Base-by-base conservation (phyloP, 2,888 invertebrate species). In the Strigamia crassipes region DNA sequence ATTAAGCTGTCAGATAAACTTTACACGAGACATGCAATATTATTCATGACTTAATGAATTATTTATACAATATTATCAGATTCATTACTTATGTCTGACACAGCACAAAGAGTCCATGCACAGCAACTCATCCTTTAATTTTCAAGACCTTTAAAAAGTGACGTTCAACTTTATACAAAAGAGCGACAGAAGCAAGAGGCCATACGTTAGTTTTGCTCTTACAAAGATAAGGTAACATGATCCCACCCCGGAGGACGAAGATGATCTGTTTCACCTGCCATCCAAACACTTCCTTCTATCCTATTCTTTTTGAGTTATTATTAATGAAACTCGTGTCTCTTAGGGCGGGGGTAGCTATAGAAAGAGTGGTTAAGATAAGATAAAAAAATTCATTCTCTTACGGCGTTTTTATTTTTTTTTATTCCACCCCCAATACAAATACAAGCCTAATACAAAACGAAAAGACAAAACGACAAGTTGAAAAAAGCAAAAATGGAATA, bases 201-300 rank as follows among this genome's bases (percentile, higher is more conserved):
- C 61, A 61, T 61, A 61, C 23, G 61, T 61, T 61, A 61, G 61
- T 61, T 61, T 61, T 61, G 61, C 61, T 61, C 61, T 61, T 61
- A 61, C 21, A 61, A 23, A 61, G 61, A 61, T 61, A 61, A 61
- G 61, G 61, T 61, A 61, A 61, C 61, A 18, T 61, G 61, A 61
- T 61, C 61, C 61, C 61, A 13, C 61, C 61, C 61, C 61, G 61
- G 61, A 61, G 61, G 61, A 61, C 61, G 61, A 61, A 61, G 61
- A 61, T 61, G 61, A 61, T 61, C 61, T 61, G 61, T 61, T 61
- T 61, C 61, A 61, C 61, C 61, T 61, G 61, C 61, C 61, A 61
- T 23, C 61, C 61, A 61, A 61, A 61, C 61, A 61, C 61, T 61
- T 61, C 61, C 61, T 61, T 18, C 61, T 61, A 23, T 61, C 61